Percentiles rank a stretch among this genome's conserved stretches.
Evolutionary conservation across 2,888 invertebrate genomes (phyloP).

Genomic region (Melanostoma scalare): DNA sequence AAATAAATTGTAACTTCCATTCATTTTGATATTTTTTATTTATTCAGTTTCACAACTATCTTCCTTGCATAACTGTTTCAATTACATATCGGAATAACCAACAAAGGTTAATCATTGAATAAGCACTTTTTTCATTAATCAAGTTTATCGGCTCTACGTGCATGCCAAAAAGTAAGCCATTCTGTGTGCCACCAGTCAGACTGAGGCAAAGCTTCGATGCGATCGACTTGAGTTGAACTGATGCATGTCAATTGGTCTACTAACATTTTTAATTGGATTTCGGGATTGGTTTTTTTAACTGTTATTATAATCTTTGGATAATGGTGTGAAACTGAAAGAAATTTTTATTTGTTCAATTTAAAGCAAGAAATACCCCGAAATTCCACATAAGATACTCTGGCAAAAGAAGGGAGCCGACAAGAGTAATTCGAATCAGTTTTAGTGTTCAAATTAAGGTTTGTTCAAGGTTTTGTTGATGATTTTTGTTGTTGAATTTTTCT

Average conservation of each 20-base stretch:
- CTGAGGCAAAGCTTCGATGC: constrained; percentile 46
- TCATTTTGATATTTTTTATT: too few species aligned
- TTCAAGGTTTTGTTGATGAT: constrained; percentile 49
- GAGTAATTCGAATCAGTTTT: constrained; percentile 1
- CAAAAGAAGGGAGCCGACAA: not conserved
- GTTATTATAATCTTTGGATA: constrained; percentile 50
- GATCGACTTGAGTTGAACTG: constrained; percentile 58
- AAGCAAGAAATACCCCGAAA: constrained; percentile 6
- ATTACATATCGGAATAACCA: constrained; percentile 50
- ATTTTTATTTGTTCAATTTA: constrained; percentile 50
- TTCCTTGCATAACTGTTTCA: constrained; percentile 52
- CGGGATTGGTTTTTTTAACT: constrained; percentile 23
- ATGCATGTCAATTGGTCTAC: constrained; percentile 71
- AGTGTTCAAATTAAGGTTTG: constrained; percentile 2
- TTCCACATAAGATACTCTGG: not conserved
- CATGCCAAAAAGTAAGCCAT: constrained; percentile 36
- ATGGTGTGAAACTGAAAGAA: constrained; percentile 34
- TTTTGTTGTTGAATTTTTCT: not conserved
- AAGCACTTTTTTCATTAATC: constrained; percentile 56
- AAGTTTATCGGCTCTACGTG: constrained; percentile 40
- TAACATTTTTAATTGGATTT: constrained; percentile 71
- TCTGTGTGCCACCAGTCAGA: not conserved
- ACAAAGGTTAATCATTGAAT: constrained; percentile 69
- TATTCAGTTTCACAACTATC: constrained; percentile 31
- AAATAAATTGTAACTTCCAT: constrained; percentile 11